Base-by-base conservation (phyloP, 2,797 vertebrate species). In the Takifugu rubripes region DNA sequence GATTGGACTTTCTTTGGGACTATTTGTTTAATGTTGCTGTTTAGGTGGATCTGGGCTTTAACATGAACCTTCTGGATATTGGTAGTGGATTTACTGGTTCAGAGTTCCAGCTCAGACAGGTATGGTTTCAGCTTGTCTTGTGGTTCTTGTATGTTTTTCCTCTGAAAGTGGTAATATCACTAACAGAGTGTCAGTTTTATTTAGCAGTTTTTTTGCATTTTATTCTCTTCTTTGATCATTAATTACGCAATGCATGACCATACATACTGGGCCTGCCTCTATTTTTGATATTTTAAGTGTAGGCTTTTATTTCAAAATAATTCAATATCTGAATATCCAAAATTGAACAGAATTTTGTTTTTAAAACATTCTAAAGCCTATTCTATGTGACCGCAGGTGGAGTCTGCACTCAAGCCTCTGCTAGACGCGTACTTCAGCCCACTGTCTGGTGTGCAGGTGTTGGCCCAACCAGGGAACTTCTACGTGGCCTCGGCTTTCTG, bases 401-500 rank as follows among this genome's bases (percentile, higher is more conserved):
- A 93, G 87, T 92, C 90, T 66, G 88, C 92, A 74, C 87, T 98
- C 87, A 90, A 91, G 68, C 95, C 95, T 1, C 81, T 97, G 79
- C 83, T 98, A 75, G 93, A 95, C 67, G 86, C 88, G 59, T 97
- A 96, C 82, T 99, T 99, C 85, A 94, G 96, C 59, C 90, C 93
- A 72, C 89, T 90, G 75, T 94, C 94, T 57, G 96, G 93, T 63
- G 92, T 96, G 67, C 91, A 89, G 70, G 90, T 99, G 77, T 91
- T 98, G 80, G 96, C 96, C 76, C 95, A 97, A 85, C 93, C 94
- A 2, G 96, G 96, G 64, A 91, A 82, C 85, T 99, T 96, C 74
- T 98, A 96, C 2, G 94, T 98, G 79, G 93, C 94, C 76, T 95
- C 97, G 69, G 93, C 94, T 61, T 98, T 98, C 89, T 97, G 91